These are phyloP conservation scores for Neuroterus valhalla DNA, from an alignment of 1,140 invertebrate species.

Conservation along the genomic window DNA sequence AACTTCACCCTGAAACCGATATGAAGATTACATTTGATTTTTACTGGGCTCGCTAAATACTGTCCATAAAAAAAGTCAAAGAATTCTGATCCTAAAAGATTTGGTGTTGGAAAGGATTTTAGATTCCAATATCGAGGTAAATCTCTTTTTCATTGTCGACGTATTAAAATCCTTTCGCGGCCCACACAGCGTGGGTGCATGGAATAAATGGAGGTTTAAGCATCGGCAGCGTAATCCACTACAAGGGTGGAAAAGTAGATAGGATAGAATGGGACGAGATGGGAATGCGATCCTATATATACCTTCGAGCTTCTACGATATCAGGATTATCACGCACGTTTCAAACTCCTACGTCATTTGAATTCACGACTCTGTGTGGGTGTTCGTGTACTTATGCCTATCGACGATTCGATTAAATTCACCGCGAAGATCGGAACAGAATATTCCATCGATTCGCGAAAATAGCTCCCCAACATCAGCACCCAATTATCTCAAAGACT, in stretches of 20 bases:
- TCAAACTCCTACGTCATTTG: slow-evolving; percentile 26
- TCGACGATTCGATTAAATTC: slow-evolving; percentile 25
- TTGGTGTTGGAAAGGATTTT: neutral
- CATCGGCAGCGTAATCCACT: slow-evolving; percentile 23
- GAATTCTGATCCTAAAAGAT: neutral
- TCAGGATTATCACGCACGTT: slow-evolving; percentile 28
- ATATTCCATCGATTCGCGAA: neutral
- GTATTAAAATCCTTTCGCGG: slow-evolving; percentile 16
- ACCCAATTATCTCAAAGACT: neutral
- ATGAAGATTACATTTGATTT: too few species aligned
- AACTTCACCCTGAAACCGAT: too few species aligned
- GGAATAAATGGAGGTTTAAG: slow-evolving; percentile 12
- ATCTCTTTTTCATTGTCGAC: neutral
- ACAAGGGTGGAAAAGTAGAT: slow-evolving; percentile 5
- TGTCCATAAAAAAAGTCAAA: too few species aligned
- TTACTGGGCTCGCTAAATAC: too few species aligned
- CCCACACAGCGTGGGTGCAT: neutral
- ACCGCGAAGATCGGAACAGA: neutral
- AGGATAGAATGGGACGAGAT: neutral
- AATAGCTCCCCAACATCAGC: neutral
- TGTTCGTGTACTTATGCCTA: neutral
- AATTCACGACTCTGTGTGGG: neutral
- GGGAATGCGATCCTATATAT: slow-evolving; percentile 5
- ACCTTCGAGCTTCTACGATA: slow-evolving; percentile 21
- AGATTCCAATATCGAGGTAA: neutral